Evolutionary conservation across 1,140 invertebrate genomes (phyloP).

Genomic region (Drosophila punjabiensis): DNA sequence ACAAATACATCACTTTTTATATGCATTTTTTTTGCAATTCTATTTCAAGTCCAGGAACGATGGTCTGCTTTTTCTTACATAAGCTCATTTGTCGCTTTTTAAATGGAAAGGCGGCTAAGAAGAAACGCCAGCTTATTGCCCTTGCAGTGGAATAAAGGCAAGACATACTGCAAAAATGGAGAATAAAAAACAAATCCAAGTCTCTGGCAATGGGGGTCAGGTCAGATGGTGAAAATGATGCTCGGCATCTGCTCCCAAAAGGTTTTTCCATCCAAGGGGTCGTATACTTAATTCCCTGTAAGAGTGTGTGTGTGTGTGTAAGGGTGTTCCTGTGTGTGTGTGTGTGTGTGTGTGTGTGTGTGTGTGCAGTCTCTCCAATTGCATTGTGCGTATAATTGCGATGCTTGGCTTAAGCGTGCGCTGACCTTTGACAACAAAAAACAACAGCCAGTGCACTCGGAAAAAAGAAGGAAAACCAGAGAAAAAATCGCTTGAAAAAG

Average conservation of each 20-base stretch:
- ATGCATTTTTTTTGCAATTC: conserved; percentile 1
- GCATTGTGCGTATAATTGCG: conserved; percentile 81
- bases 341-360: not conserved
- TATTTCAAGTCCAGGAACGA: conserved; percentile 10
- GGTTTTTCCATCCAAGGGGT: conserved; percentile 33
- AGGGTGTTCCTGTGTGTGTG: too few species aligned
- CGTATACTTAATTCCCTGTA: conserved; percentile 36
- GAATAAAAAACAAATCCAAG: conserved; percentile 38
- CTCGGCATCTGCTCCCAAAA: conserved; percentile 51
- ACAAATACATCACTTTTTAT: conserved; percentile 1
- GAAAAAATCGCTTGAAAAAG: not conserved
- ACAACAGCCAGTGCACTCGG: conserved; percentile 10
- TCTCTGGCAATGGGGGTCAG: conserved; percentile 42
- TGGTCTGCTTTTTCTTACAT: conserved; percentile 2
- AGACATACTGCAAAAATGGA: conserved; percentile 26
- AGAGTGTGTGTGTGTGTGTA: conserved; percentile 10
- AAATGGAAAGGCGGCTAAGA: conserved; percentile 22
- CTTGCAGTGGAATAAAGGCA: conserved; percentile 7
- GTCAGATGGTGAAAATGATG: conserved; percentile 41
- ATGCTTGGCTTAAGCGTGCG: conserved; percentile 82
- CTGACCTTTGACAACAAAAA: conserved; percentile 77
- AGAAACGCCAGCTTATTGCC: conserved; percentile 40
- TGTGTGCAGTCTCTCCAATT: conserved; percentile 36
- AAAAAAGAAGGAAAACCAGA: conserved; percentile 27
- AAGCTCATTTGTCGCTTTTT: conserved; percentile 42